These are phyloP conservation scores for Pasiphila rectangulata DNA, from an alignment of 2,888 invertebrate species.

Conservation along the genomic window DNA sequence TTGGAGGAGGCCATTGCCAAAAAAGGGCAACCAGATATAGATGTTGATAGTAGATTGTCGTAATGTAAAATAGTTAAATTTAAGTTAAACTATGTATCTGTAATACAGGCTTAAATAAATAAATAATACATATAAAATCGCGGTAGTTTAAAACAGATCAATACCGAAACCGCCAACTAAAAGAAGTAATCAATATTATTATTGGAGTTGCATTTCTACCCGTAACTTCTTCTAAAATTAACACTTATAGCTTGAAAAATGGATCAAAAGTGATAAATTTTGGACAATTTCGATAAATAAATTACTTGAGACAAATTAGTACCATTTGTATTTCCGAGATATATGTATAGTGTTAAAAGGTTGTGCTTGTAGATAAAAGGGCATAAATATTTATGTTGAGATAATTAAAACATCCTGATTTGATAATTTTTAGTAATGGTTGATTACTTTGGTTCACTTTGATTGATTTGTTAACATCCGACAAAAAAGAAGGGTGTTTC, in stretches of 20 bases:
- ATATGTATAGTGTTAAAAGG: slow-evolving; percentile 24
- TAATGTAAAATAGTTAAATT: too few species aligned
- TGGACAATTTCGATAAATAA: slow-evolving; percentile 21
- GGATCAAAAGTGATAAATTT: slow-evolving; percentile 22
- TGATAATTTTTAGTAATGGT: not conserved
- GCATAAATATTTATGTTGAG: slow-evolving; percentile 18
- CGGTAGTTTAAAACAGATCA: too few species aligned
- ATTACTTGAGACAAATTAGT: slow-evolving; percentile 20
- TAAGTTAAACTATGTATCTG: too few species aligned
- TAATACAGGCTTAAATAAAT: too few species aligned
- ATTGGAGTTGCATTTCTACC: slow-evolving; percentile 2
- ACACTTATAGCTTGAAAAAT: slow-evolving; percentile 24
- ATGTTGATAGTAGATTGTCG: too few species aligned
- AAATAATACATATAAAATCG: too few species aligned
- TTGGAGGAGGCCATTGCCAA: too few species aligned
- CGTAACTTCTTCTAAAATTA: not conserved
- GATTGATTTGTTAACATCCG: slow-evolving; percentile 1
- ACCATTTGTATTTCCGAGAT: slow-evolving; percentile 21
- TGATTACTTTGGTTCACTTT: slow-evolving; percentile 1
- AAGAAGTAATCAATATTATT: too few species aligned
- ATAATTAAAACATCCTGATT: slow-evolving; percentile 4
- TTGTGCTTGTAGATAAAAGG: slow-evolving; percentile 19
- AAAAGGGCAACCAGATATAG: too few species aligned
- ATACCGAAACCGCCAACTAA: too few species aligned
- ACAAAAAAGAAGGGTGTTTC: too few species aligned